Conservation (phyloP, 2,888 invertebrate genomes). For the Acronicta alni region DNA sequence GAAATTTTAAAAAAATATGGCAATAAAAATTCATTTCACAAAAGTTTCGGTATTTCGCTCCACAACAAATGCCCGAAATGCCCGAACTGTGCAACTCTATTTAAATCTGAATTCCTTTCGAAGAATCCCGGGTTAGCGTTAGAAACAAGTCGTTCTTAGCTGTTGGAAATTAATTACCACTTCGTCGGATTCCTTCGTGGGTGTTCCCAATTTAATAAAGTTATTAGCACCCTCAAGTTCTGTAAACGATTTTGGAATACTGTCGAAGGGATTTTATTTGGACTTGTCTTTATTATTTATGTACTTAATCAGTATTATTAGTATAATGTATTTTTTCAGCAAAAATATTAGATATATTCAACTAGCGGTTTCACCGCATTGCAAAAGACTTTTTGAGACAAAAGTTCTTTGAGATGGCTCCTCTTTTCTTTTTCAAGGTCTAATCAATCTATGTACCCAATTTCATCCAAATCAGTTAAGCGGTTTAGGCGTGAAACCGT, state of each 20-base stretch:
- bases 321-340: too few relatives aligned
- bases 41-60: slow-evolving; percentile 30
- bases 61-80: slow-evolving; percentile 21
- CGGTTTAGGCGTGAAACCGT: too few relatives aligned
- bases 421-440: too few relatives aligned
- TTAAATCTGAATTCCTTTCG: slow-evolving; percentile 42
- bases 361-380: too few relatives aligned
- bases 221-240: slow-evolving; percentile 62
- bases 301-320: background rate
- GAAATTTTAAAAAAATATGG: slow-evolving; percentile 22
- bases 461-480: too few relatives aligned
- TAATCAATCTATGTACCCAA: too few relatives aligned
- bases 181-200: slow-evolving; percentile 60
- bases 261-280: slow-evolving; percentile 15
- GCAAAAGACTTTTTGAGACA: too few relatives aligned
- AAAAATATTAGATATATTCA: too few relatives aligned
- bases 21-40: slow-evolving; percentile 35
- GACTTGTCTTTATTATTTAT: background rate
- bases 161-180: slow-evolving; percentile 74
- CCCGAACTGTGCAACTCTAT: slow-evolving; percentile 33
- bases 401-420: too few relatives aligned
- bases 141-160: slow-evolving; percentile 57
- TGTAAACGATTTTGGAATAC: slow-evolving; percentile 48
- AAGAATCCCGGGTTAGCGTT: slow-evolving; percentile 51
- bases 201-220: slow-evolving; percentile 67